These are phyloP conservation scores for Agapornis canus DNA, from an alignment of 2,797 vertebrate species.

Conservation along the genomic window DNA sequence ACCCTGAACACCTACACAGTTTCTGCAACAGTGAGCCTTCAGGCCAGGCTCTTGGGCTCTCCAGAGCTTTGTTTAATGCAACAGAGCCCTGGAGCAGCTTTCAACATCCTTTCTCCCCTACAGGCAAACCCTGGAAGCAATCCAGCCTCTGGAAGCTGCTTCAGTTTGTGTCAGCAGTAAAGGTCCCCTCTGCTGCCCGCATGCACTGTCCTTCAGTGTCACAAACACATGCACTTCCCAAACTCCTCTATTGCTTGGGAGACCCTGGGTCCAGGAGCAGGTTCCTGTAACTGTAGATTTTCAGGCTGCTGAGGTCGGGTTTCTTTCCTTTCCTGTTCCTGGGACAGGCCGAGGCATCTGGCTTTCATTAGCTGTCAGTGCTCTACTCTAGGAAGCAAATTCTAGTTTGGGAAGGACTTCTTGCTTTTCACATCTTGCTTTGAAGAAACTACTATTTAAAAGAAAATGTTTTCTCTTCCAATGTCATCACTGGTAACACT, in stretches of 20 bases:
- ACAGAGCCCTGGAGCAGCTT: not conserved
- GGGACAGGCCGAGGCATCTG: constrained; percentile 27
- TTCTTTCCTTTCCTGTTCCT: not conserved
- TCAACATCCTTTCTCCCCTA: not conserved
- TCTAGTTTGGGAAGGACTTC: not conserved
- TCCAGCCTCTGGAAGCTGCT: not conserved
- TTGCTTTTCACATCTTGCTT: constrained; percentile 16
- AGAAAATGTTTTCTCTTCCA: constrained; percentile 37
- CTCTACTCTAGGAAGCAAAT: not conserved
- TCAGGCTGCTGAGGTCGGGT: not conserved
- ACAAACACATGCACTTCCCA: not conserved
- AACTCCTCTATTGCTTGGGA: not conserved
- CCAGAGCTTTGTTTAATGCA: fast-evolving
- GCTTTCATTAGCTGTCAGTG: constrained; percentile 25
- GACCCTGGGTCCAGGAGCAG: not conserved
- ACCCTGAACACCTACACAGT: not conserved
- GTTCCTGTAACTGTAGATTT: not conserved
- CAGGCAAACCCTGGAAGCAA: not conserved
- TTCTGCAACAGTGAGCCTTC: not conserved
- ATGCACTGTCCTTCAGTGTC: fast-evolving
- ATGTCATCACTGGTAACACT: not conserved
- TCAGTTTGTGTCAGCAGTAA: not conserved
- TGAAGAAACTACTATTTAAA: constrained; percentile 32
- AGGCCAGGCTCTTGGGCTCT: not conserved
- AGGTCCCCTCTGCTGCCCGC: not conserved